Evolutionary conservation across 2,888 invertebrate species (phyloP), one percentile per base, ranked within the genome.

Genomic region (Ctena decussata): DNA sequence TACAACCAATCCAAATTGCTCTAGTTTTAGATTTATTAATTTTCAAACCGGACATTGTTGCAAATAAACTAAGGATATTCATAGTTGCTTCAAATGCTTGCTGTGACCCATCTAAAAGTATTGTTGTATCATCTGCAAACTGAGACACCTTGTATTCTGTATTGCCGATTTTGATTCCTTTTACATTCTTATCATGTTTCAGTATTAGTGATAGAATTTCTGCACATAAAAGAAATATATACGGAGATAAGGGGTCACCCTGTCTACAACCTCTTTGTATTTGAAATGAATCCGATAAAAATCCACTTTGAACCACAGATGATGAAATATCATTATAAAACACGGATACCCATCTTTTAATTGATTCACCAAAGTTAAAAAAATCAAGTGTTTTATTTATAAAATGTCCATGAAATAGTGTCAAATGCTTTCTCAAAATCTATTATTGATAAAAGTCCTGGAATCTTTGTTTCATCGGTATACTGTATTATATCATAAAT

Each of bases 391-490:
- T 18, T 18, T 44, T 37, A 21, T 78, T 30, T 27, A 73, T 72
- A 27, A n/a, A 46, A 78, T n/a, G 49, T 27, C 78, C 78, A 71
- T 72, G 37, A 49, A 1, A 37, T 18, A 12, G 53, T 24, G 24
- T 78, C 78, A 57, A 78, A 71, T n/a, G n/a, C n/a, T n/a, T n/a
- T n/a, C 3, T 46, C 46, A 8, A 46, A 49, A 44, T 71, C 73
- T 2, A 79, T 18, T 44, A 79, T 73, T 3, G 73, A 32, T n/a
- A 79, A 32, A 1, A 79, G 8, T 1, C 73, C 79, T 0, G 72
- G 60, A 0, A 39, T 30, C 44, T 79, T 24, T 79, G 27, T 21
- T 8, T n/a, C 15, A 30, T 73, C 73, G 0, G 35, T 18, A 24
- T 44, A 41, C 3, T 72, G 12, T 12, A 72, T 44, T 1, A 79